These are phyloP conservation scores for Margarornis squamiger DNA, from an alignment of 2,797 vertebrate species.

Conservation along the genomic window DNA sequence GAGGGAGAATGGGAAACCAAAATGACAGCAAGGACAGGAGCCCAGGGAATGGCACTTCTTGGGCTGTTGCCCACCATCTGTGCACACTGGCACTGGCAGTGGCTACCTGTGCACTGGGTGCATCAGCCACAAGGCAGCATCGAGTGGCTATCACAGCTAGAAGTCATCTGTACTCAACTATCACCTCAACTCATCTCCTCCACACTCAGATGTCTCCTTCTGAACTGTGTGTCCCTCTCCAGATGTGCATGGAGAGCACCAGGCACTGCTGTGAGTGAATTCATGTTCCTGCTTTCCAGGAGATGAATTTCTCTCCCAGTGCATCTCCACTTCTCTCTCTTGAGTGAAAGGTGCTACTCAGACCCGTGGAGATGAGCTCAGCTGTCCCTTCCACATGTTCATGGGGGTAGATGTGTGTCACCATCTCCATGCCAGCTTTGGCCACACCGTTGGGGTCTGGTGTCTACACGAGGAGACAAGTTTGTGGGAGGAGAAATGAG, in stretches of 20 bases:
- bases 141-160: neutral
- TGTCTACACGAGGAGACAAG: neutral
- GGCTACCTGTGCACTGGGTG: neutral
- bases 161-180: neutral
- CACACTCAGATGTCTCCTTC: neutral
- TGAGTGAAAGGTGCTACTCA: neutral
- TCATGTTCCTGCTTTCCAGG: neutral
- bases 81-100: neutral
- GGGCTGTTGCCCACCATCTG: neutral
- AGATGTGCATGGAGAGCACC: neutral
- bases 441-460: neutral
- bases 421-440: neutral
- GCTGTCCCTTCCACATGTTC: neutral
- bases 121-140: neutral
- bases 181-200: neutral
- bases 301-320: neutral
- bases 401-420: neutral
- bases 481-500: neutral
- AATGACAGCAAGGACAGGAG: neutral
- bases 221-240: neutral
- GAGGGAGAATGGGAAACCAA: neutral
- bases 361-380: neutral
- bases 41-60: neutral
- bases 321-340: neutral
- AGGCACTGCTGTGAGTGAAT: neutral